Conservation (phyloP, 2,888 invertebrate species). For the Xylota segnis region DNA sequence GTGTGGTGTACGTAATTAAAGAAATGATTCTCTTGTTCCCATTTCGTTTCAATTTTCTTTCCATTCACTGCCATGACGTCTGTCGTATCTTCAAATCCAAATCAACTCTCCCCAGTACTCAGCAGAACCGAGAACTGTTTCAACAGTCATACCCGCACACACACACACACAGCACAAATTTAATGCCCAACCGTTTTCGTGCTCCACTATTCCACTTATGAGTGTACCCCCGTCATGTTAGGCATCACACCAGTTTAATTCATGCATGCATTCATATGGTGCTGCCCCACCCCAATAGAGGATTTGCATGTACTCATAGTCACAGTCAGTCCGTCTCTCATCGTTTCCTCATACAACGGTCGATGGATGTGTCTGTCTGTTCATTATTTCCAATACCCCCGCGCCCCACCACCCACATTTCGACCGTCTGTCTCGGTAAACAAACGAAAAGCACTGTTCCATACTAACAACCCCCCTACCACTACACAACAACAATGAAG, state of each 20-base stretch:
- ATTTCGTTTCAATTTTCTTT: constrained; percentile 16
- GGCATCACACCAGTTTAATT: constrained; percentile 5
- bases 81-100: constrained; percentile 2
- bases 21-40: constrained; percentile 29
- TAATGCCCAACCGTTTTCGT: constrained; percentile 47
- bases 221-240: background rate
- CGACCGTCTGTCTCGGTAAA: background rate
- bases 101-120: constrained; percentile 16
- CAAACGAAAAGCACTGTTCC: constrained; percentile 18
- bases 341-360: constrained; percentile 20
- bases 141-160: background rate
- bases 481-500: constrained; percentile 2
- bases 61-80: constrained; percentile 33
- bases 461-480: constrained; percentile 37
- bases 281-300: constrained; percentile 7
- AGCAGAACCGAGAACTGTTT: constrained; percentile 6
- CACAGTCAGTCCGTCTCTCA: constrained; percentile 19
- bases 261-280: constrained; percentile 25
- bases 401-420: too few species aligned
- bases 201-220: constrained; percentile 37
- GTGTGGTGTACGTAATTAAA: constrained; percentile 33
- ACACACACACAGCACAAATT: constrained; percentile 47
- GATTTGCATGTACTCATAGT: constrained; percentile 39
- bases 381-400: constrained; percentile 39
- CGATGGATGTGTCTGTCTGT: constrained; percentile 7